Conservation (phyloP, 2,113 vertebrate species). For the Apaloderma vittatum region DNA sequence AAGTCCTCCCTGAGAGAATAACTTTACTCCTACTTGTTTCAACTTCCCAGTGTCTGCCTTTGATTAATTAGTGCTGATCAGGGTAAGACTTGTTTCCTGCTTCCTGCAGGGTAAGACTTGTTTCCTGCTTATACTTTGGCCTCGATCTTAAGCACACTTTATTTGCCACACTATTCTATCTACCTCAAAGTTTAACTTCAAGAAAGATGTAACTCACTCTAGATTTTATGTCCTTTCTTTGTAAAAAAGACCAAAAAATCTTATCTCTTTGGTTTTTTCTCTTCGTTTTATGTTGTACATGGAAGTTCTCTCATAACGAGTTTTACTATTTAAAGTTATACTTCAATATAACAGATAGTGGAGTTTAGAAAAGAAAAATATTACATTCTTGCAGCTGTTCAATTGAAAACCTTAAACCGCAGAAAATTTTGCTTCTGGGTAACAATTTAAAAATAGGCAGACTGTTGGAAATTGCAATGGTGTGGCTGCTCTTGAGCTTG, state of each 20-base stretch:
- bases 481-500: not conserved
- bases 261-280: not conserved
- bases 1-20: not conserved
- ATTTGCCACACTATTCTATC: not conserved
- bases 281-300: fast-evolving
- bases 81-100: not conserved
- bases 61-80: not conserved
- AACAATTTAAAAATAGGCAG: not conserved
- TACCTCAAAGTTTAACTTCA: not conserved
- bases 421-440: not conserved
- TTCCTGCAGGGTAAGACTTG: not conserved
- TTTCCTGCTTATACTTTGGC: not conserved
- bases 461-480: not conserved
- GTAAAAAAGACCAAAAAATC: not conserved
- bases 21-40: not conserved
- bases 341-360: not conserved
- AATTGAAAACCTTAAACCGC: not conserved
- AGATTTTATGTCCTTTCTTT: not conserved
- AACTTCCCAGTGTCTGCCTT: not conserved
- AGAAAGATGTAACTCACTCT: not conserved
- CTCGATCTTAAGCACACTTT: not conserved
- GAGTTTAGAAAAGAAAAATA: not conserved
- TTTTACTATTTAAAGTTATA: not conserved
- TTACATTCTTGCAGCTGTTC: not conserved
- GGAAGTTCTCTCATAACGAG: not conserved